Percentiles rank a stretch among this genome's conserved stretches.
Conservation (phyloP, 2,888 invertebrate genomes). For the Trachelus iudaicus region DNA sequence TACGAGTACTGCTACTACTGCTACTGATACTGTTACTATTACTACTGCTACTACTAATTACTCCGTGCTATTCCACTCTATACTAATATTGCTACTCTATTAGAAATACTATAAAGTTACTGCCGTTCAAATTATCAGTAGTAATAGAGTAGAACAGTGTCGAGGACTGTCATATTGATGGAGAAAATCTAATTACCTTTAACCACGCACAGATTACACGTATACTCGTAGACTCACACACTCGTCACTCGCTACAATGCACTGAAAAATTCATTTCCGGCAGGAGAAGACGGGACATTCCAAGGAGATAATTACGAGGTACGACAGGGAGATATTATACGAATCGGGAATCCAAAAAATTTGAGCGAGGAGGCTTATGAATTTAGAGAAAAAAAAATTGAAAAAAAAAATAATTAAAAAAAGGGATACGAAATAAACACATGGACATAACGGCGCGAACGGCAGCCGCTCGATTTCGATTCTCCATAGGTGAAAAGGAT, state of each 20-base stretch:
- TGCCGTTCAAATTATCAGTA: background rate
- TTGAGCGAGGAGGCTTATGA: conserved; percentile 10
- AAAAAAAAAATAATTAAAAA: background rate
- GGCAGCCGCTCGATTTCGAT: background rate
- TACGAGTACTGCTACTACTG: background rate
- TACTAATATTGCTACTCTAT: background rate
- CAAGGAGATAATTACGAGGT: background rate
- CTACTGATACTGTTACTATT: no score
- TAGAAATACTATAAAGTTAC: background rate
- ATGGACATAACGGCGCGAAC: background rate
- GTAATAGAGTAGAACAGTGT: background rate
- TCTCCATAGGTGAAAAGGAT: background rate
- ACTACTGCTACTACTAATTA: background rate
- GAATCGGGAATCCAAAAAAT: background rate
- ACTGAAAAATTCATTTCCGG: background rate
- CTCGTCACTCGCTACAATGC: background rate
- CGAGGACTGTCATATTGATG: background rate
- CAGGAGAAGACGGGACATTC: background rate
- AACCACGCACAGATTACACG: background rate
- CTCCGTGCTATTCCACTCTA: background rate
- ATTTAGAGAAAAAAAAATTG: background rate
- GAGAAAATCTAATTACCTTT: background rate
- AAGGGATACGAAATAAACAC: background rate
- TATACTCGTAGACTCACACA: background rate
- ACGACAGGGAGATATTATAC: background rate